phyloP scores from a whole-genome alignment of 2,888 invertebrate genomes.

The Drosophila buzzatii region DNA sequence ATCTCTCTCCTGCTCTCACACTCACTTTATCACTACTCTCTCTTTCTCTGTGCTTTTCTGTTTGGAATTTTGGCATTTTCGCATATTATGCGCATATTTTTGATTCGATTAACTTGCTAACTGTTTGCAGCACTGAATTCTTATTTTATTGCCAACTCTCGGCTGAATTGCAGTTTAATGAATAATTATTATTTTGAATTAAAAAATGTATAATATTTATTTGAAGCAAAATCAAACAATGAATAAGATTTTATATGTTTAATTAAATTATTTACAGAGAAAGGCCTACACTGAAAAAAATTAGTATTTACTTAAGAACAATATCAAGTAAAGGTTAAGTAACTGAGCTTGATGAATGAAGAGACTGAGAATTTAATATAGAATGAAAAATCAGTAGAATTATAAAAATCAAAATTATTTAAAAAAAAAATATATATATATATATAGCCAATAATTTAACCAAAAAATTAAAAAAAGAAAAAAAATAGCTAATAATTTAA shows the following conservation, averaged over 20 bases:
- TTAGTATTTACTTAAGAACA: not conserved
- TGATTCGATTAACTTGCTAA: constrained; percentile 41
- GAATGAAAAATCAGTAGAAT: no score
- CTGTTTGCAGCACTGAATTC: constrained; percentile 44
- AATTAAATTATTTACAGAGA: not conserved
- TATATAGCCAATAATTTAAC: no score
- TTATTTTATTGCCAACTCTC: not conserved
- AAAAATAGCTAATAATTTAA: no score
- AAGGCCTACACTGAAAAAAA: not conserved
- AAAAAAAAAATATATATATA: no score
- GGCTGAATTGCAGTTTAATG: not conserved
- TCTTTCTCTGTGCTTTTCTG: not conserved
- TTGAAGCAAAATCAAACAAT: not conserved
- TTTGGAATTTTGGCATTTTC: not conserved
- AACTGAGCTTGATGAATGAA: no score
- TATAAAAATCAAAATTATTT: no score
- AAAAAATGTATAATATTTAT: not conserved
- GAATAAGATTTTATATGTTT: no score
- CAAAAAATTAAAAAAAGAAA: no score
- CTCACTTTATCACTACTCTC: not conserved
- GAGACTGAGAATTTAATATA: no score
- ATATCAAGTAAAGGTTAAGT: no score
- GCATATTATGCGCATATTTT: constrained; percentile 24
- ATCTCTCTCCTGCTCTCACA: not conserved
- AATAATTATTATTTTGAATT: not conserved